Evolutionary conservation across 2,113 vertebrate species (phyloP).

Genomic region (Motacilla alba): DNA sequence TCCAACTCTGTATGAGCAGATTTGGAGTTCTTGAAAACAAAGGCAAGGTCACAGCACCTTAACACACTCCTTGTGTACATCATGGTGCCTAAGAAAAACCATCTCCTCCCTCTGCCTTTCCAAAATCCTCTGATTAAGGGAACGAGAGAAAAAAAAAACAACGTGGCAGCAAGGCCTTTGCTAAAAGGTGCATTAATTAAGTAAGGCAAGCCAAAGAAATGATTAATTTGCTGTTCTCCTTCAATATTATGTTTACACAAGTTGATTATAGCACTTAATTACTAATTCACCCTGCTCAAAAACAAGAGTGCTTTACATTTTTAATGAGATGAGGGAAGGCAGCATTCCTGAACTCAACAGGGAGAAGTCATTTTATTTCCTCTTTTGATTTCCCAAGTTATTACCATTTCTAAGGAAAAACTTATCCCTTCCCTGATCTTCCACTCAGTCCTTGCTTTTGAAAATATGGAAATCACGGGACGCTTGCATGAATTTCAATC

Average conservation of each 20-base stretch:
- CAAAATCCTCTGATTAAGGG: not conserved
- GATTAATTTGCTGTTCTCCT: slow-evolving; percentile 71
- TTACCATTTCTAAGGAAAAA: slow-evolving; percentile 70
- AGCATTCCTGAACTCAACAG: slow-evolving; percentile 61
- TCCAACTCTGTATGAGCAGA: not conserved
- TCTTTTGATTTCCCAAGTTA: slow-evolving; percentile 64
- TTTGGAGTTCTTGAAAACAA: not conserved
- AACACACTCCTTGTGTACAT: not conserved
- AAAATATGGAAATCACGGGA: slow-evolving; percentile 40
- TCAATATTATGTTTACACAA: slow-evolving; percentile 74
- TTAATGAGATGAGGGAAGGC: slow-evolving; percentile 73
- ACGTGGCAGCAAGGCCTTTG: slow-evolving; percentile 34
- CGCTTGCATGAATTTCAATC: not conserved
- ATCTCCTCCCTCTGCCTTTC: not conserved
- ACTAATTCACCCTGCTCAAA: slow-evolving; percentile 74
- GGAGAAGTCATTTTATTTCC: slow-evolving; percentile 66
- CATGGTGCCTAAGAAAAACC: not conserved
- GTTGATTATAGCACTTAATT: slow-evolving; percentile 80
- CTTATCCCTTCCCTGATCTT: slow-evolving; percentile 30
- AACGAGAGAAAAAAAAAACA: not conserved
- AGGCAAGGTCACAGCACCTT: not conserved
- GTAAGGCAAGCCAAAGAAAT: slow-evolving; percentile 51
- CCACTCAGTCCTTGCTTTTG: slow-evolving; percentile 15
- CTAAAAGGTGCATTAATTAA: slow-evolving; percentile 66
- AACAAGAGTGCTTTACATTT: slow-evolving; percentile 70